Percentiles rank a stretch among this genome's conserved stretches.
Evolutionary conservation across 2,888 invertebrate genomes (phyloP).

Genomic region (Carabus problematicus): DNA sequence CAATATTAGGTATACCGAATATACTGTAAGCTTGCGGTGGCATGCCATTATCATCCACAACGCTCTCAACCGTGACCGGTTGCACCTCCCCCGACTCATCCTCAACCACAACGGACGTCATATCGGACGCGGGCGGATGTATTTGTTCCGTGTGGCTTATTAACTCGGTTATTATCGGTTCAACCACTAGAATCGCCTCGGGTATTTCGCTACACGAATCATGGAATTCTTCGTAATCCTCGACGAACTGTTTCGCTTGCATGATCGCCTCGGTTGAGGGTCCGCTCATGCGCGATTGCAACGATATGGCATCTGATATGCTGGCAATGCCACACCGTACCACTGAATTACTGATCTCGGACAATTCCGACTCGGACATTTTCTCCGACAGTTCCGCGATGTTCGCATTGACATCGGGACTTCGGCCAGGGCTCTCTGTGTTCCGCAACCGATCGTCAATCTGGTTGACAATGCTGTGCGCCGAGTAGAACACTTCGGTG

Average conservation of each 20-base stretch:
- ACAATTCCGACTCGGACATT: neutral
- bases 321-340: slow-evolving; percentile 49
- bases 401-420: slow-evolving; percentile 6
- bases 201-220: slow-evolving; percentile 57
- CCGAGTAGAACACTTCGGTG: slow-evolving; percentile 44
- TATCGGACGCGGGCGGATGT: neutral
- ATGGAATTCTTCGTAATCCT: slow-evolving; percentile 59
- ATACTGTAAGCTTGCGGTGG: slow-evolving; percentile 33
- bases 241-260: slow-evolving; percentile 56
- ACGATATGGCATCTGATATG: slow-evolving; percentile 52
- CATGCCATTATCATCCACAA: neutral
- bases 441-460: slow-evolving; percentile 42
- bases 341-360: slow-evolving; percentile 28
- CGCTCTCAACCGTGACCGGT: neutral
- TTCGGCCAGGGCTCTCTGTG: slow-evolving; percentile 16
- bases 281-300: slow-evolving; percentile 52
- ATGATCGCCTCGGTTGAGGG: slow-evolving; percentile 52
- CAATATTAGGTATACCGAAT: slow-evolving; percentile 35
- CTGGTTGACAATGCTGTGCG: slow-evolving; percentile 44
- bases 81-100: slow-evolving; percentile 1
- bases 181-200: slow-evolving; percentile 52
- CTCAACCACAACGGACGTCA: slow-evolving; percentile 1
- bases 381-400: neutral
- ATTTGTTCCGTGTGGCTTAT: slow-evolving; percentile 11
- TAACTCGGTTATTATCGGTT: slow-evolving; percentile 46